A percentile compares a stretch with the other conserved stretches of the same genome.
Conservation (phyloP, 1,140 invertebrate species). For the Cydia strobilella region DNA sequence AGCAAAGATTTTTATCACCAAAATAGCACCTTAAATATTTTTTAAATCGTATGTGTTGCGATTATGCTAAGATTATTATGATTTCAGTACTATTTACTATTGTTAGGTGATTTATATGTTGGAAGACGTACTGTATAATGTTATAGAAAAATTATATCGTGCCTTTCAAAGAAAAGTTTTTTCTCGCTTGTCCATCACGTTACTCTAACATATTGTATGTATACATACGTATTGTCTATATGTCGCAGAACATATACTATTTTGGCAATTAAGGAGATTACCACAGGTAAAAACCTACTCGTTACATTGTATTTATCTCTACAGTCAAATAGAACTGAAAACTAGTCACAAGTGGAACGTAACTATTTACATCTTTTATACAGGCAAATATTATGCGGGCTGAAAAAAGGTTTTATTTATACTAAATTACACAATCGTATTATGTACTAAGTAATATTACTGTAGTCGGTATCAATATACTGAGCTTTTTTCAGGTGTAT, state of each 20-base stretch:
- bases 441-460: constrained; percentile 38
- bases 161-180: constrained; percentile 24
- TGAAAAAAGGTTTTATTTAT: constrained; percentile 35
- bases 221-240: constrained; percentile 42
- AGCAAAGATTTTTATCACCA: constrained; percentile 20
- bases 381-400: constrained; percentile 31
- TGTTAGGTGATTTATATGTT: constrained; percentile 13
- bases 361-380: constrained; percentile 37
- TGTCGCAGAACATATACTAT: constrained; percentile 55
- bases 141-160: neutral
- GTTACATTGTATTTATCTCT: constrained; percentile 35
- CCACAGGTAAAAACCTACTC: constrained; percentile 63
- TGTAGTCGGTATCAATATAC: constrained; percentile 56
- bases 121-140: constrained; percentile 4
- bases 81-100: neutral
- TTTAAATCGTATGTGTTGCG: neutral
- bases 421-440: constrained; percentile 38
- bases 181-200: constrained; percentile 23
- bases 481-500: constrained; percentile 79
- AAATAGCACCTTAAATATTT: constrained; percentile 22
- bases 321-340: constrained; percentile 33
- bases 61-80: constrained; percentile 7
- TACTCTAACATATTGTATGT: constrained; percentile 30
- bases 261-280: constrained; percentile 80
- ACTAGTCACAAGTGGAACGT: constrained; percentile 29